Evolutionary conservation across 1,140 invertebrate species (phyloP).

Genomic region (Hermatobates lingyangjiaoensis): DNA sequence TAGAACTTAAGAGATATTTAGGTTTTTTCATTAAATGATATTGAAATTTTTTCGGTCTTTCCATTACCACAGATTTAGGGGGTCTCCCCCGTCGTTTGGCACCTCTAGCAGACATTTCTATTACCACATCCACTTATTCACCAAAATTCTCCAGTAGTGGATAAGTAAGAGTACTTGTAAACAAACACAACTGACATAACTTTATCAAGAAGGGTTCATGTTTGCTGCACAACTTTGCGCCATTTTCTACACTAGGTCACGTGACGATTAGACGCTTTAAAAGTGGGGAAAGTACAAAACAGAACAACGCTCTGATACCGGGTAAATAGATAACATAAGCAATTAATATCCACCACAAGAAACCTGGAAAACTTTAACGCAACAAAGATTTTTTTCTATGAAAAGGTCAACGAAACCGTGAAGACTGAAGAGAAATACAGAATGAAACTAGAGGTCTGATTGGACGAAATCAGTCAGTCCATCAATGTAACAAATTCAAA

Average conservation of each 20-base stretch:
- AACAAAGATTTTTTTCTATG: conserved; percentile 30
- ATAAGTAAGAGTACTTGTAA: conserved; percentile 28
- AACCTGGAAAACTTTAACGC: conserved; percentile 7
- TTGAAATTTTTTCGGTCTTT: conserved; percentile 63
- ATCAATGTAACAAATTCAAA: too few relatives aligned
- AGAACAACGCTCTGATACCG: conserved; percentile 3
- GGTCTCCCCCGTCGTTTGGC: conserved; percentile 70
- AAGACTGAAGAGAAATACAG: conserved; percentile 1
- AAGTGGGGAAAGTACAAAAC: conserved; percentile 5
- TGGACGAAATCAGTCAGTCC: too few relatives aligned
- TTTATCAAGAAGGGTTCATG: conserved; percentile 31
- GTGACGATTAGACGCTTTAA: conserved; percentile 25
- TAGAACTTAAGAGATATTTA: conserved; percentile 49
- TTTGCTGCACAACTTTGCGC: conserved; percentile 35
- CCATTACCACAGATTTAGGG: conserved; percentile 67
- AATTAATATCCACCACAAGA: conserved; percentile 5
- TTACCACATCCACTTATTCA: conserved; percentile 2
- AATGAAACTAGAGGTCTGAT: too few relatives aligned
- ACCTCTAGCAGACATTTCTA: conserved; percentile 61
- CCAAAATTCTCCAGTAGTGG: not conserved
- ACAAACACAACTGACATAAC: conserved; percentile 39
- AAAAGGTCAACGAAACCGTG: conserved; percentile 7
- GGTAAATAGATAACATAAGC: not conserved
- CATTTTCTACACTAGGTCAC: conserved; percentile 36
- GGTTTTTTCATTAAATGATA: conserved; percentile 79